Conservation (phyloP, 2,113 vertebrate genomes). For the Himantopus leucocephalus region DNA sequence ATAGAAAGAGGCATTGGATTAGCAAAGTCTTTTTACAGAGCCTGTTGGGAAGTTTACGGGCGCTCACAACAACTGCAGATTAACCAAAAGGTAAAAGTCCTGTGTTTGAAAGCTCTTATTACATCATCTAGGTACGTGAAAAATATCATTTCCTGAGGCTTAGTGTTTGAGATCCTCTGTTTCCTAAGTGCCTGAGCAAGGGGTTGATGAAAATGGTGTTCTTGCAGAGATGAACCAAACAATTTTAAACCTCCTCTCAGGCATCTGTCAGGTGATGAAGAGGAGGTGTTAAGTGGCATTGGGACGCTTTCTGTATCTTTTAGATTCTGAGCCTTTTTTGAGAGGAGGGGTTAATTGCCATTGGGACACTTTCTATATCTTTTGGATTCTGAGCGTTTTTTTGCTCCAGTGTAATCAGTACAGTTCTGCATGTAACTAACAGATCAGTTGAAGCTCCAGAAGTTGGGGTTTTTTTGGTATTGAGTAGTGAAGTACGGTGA, state of each 20-base stretch:
- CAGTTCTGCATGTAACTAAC: not conserved
- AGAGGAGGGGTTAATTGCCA: too few relatives aligned
- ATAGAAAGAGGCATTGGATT: slow-evolving; percentile 87
- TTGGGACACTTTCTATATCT: not conserved
- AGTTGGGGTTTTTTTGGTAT: not conserved
- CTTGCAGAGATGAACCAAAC: not conserved
- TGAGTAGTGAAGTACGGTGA: not conserved
- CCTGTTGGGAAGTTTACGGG: slow-evolving; percentile 86
- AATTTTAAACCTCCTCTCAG: not conserved
- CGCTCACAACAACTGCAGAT: slow-evolving; percentile 80
- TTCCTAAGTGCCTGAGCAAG: not conserved
- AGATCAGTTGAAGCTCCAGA: not conserved
- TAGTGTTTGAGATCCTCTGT: not conserved
- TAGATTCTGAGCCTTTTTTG: not conserved
- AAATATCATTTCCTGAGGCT: not conserved
- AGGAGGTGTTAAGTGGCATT: not conserved
- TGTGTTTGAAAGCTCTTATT: not conserved
- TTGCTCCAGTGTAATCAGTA: not conserved
- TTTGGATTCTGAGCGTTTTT: not conserved
- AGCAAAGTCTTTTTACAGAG: slow-evolving; percentile 84
- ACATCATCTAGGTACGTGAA: not conserved
- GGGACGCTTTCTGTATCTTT: not conserved
- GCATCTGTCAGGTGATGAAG: not conserved
- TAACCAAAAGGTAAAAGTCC: slow-evolving; percentile 81
- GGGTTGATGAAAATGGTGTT: not conserved